Evolutionary conservation across 2,888 invertebrate genomes (phyloP), one percentile per base, ranked within the genome.

Genomic region (Sinhomidia bicolor): DNA sequence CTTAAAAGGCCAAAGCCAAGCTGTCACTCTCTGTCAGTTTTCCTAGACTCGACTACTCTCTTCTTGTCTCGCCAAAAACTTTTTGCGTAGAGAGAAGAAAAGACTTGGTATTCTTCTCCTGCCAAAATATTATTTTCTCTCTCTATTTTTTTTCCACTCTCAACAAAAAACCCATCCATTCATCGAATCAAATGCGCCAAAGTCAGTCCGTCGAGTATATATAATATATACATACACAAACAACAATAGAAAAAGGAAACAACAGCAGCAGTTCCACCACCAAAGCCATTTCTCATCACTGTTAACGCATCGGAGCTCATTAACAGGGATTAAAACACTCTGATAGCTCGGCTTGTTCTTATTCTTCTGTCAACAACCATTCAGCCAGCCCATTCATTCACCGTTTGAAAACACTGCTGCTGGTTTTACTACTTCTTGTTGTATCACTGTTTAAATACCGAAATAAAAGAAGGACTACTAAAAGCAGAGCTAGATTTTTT

Each of bases 291-390:
- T 12, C 17, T 23, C 17, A 32, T 20, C 26, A 71, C 36, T 74
- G 54, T 68, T 54, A 54, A 83, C 83, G 36, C 54, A 71, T 83
- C 57, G 83, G 54, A 83, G 71, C 74, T 71, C 82, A 83, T 83
- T 83, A 83, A 83, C 83, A 83, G 36, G 83, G 83, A 83, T 83
- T 83, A 83, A 83, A 83, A 26, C 51, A 68, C 68, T 82, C 51
- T 65, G 51, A 32, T 51, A 68, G 51, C 44, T 51, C n/a, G 2
- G 14, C 20, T 54, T 57, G 51, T 29, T 76, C 29, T 29, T 20
- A 76, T 47, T 76, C 47, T 76, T 76, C 26, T 32, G 23, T 32
- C 57, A 68, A 44, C 44, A 26, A 20, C 41, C 41, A 26, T 9
- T 74, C 74, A 41, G 26, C 74, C 74, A 41, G 26, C 74, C 7